Evolutionary conservation across 1,140 invertebrate species (phyloP).

Genomic region (Magallana gigas): DNA sequence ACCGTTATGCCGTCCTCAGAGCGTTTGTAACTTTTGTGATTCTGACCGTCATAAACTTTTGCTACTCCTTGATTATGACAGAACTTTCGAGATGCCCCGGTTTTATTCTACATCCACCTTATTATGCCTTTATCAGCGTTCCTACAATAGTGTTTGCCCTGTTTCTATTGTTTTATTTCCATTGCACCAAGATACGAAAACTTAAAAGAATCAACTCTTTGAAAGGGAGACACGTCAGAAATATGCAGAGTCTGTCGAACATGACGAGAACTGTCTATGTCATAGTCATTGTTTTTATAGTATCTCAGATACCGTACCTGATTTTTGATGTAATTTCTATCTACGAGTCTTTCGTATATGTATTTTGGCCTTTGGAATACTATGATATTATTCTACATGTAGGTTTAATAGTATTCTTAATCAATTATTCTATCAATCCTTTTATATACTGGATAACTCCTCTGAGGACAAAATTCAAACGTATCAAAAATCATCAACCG

Average conservation of each 20-base stretch:
- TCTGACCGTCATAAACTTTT: background rate
- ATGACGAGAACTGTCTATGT: constrained; percentile 24
- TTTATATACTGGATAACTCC: constrained; percentile 31
- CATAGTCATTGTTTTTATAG: constrained; percentile 12
- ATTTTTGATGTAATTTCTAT: background rate
- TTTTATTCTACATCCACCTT: background rate
- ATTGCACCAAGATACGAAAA: background rate
- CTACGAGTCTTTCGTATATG: background rate
- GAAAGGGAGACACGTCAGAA: background rate
- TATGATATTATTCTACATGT: constrained; percentile 4
- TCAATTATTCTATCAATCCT: constrained; percentile 30
- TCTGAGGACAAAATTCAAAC: background rate
- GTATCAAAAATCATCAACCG: background rate
- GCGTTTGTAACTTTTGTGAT: background rate
- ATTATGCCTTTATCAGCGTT: constrained; percentile 20
- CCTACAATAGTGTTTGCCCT: background rate
- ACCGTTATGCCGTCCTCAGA: background rate
- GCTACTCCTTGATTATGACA: background rate
- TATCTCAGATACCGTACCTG: constrained; percentile 27
- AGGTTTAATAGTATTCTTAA: background rate
- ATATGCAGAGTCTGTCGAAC: background rate
- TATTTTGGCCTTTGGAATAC: background rate
- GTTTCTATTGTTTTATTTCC: background rate
- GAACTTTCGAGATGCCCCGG: background rate
- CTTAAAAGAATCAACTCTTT: background rate